Base-by-base conservation (phyloP, 2,888 invertebrate genomes). In the Eupithecia subumbrata region DNA sequence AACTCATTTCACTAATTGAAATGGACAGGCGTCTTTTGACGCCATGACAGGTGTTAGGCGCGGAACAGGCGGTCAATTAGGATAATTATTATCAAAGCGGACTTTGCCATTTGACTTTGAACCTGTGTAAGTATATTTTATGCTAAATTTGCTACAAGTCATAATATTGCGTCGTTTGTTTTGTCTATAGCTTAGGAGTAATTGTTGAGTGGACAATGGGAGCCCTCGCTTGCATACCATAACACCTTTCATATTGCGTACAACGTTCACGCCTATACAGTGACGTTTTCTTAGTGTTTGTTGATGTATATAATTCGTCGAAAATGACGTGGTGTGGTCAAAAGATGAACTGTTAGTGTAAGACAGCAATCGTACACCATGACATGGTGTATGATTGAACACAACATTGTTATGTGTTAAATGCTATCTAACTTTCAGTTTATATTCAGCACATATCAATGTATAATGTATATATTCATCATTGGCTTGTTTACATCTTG, bases 1-100 rank as follows among this genome's bases (percentile, higher is more conserved):
- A 84, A 84, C 82, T 79, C 85, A 85, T 87, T 88, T 85, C 82
- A 86, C 80, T 92, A 92, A 93, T 93, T 92, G 91, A 90, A 92
- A 91, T 85, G 88, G 90, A 89, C 91, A 89, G 84, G 80, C 83
- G 83, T 85, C 84, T 88, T 89, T 84, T 82, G 74, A 77, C 84
- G 79, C 80, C 85, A 83, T 87, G 87, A 88, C 87, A 85, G 84
- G 85, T 84, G 84, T 84, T 84, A 83, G 82, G 83, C 81, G 82
- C 80, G 82, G 82, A 85, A 87, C 84, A 83, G 77, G 81, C 77
- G 80, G 79, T 70, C 86, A 87, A 90, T 90, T 90, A 89, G 84
- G 85, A 85, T 87, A 87, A 90, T 88, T 86, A 85, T 77, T 60
- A 64, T 52, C 40, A 30, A 16, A 34, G 48, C 34, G 56, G 14